Evolutionary conservation across 2,113 vertebrate genomes (phyloP).

Genomic region (Cryptoleucopteryx plumbea): DNA sequence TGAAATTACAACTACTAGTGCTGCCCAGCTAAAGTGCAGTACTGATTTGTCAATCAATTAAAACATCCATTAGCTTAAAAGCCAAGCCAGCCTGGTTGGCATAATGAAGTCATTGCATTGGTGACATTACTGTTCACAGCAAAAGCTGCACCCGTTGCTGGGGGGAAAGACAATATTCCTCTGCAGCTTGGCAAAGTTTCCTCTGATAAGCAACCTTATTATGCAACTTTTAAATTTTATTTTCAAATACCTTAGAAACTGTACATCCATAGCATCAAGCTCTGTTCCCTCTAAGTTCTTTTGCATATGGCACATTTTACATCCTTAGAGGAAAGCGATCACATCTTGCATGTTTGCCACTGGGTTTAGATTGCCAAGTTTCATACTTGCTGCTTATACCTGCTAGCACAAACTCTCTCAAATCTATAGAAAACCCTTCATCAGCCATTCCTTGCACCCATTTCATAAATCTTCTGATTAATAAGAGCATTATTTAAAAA

Average conservation of each 20-base stretch:
- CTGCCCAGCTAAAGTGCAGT: background rate
- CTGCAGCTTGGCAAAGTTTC: background rate
- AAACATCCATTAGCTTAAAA: background rate
- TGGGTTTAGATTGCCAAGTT: fast-evolving
- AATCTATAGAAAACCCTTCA: fast-evolving
- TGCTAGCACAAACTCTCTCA: background rate
- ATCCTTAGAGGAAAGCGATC: fast-evolving
- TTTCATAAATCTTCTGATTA: background rate
- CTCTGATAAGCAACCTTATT: background rate
- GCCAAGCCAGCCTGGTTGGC: background rate
- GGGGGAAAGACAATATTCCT: background rate
- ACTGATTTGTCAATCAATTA: background rate
- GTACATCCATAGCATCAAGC: fast-evolving
- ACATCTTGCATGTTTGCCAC: fast-evolving
- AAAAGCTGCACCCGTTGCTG: fast-evolving
- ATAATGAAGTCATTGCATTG: fast-evolving
- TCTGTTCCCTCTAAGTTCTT: fast-evolving
- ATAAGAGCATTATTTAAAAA: background rate
- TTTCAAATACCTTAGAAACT: too few species aligned
- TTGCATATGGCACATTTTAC: background rate
- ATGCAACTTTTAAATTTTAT: fast-evolving
- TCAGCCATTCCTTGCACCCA: background rate
- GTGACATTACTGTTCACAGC: background rate
- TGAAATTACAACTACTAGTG: background rate
- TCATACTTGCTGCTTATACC: background rate